These are phyloP conservation scores for Cepaea hortensis DNA, from an alignment of 2,888 invertebrate genomes.

Conservation along the genomic window DNA sequence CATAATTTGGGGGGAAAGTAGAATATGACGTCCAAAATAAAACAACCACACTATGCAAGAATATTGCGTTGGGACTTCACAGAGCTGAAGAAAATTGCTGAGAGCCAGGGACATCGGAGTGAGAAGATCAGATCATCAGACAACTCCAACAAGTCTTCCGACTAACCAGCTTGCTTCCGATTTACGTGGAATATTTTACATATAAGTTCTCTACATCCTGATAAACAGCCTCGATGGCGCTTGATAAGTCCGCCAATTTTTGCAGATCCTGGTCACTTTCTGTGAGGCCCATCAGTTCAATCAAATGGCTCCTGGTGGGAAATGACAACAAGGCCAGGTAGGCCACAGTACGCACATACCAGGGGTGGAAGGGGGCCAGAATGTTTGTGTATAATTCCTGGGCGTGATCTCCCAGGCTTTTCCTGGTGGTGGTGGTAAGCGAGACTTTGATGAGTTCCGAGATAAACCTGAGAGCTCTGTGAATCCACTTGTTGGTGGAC, in stretches of 20 bases:
- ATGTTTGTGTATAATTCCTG: constrained; percentile 9
- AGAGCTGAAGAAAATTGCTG: too few relatives aligned
- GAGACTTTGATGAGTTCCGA: background rate
- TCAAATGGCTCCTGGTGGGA: constrained; percentile 19
- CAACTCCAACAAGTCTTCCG: too few relatives aligned
- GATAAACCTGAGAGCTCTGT: constrained; percentile 36
- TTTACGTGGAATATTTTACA: constrained; percentile 8
- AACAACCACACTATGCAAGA: too few relatives aligned
- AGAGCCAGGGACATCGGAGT: too few relatives aligned
- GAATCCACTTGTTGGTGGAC: constrained; percentile 24
- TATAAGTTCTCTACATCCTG: constrained; percentile 31
- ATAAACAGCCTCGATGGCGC: constrained; percentile 31
- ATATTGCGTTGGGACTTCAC: too few relatives aligned
- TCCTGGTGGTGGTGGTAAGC: background rate
- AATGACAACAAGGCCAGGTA: constrained; percentile 28
- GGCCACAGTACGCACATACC: constrained; percentile 28
- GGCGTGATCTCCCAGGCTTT: constrained; percentile 3
- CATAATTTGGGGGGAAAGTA: too few relatives aligned
- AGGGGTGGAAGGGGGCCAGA: constrained; percentile 36
- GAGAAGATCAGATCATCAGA: too few relatives aligned
- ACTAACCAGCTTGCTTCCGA: background rate
- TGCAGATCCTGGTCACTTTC: constrained; percentile 18
- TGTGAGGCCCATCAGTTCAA: constrained; percentile 14
- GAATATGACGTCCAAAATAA: too few relatives aligned
- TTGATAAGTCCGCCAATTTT: constrained; percentile 6